phyloP scores from a whole-genome alignment of 1,140 invertebrate genomes.

The Lanistes nyassanus region DNA sequence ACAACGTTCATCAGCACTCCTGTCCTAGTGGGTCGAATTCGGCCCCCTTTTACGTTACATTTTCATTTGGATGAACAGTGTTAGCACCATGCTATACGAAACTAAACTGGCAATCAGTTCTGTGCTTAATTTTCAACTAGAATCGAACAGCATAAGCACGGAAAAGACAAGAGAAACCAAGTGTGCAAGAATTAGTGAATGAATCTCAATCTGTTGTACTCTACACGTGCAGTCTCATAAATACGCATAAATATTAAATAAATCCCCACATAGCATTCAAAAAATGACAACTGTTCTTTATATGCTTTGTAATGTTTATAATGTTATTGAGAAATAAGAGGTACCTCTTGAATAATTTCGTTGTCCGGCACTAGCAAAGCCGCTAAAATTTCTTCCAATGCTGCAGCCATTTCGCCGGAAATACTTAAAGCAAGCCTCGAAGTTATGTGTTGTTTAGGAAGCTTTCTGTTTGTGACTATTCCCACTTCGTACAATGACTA shows the following conservation, averaged over 20 bases:
- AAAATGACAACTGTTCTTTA: background rate
- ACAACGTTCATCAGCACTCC: too few species aligned
- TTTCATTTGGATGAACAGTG: too few species aligned
- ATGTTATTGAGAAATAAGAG: slow-evolving; percentile 1
- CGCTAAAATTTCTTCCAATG: slow-evolving; percentile 45
- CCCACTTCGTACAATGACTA: background rate
- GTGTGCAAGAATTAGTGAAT: too few species aligned
- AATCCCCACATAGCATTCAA: background rate
- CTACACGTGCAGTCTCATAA: background rate
- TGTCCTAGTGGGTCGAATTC: too few species aligned
- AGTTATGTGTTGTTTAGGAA: too few species aligned
- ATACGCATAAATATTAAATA: background rate
- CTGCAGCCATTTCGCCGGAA: slow-evolving; percentile 40
- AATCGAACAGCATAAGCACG: too few species aligned
- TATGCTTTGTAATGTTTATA: background rate
- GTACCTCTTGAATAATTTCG: slow-evolving; percentile 51
- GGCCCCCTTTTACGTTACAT: too few species aligned
- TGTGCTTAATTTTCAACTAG: too few species aligned
- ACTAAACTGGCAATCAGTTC: too few species aligned
- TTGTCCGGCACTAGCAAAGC: slow-evolving; percentile 51
- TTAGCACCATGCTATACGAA: too few species aligned
- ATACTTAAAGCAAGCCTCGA: background rate
- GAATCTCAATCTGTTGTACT: too few species aligned
- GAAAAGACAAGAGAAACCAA: too few species aligned
- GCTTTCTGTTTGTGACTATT: background rate